Base-by-base conservation (phyloP, 2,797 vertebrate species). In the Rhyacichthys aspro region DNA sequence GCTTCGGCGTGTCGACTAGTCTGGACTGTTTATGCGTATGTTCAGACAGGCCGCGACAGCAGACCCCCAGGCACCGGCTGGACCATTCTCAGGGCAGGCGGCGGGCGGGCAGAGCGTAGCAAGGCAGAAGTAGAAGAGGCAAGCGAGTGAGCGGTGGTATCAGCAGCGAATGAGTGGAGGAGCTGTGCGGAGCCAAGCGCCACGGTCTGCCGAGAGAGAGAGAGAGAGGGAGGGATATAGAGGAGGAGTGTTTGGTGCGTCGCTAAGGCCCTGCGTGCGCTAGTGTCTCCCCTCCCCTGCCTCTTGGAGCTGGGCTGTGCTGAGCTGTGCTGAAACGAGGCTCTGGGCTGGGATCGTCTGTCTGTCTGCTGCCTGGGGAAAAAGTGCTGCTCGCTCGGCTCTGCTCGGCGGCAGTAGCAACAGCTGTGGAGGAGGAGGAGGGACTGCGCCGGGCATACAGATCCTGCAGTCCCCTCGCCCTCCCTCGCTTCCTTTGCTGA, bases 41-140 rank as follows among this genome's bases (percentile, higher is more conserved):
- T 87, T 92, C 91, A 93, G 90, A 92, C 88, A 90, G 92, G 90
- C 90, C 85, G 74, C 87, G 86, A 91, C 90, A 90, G 89, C 86
- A 92, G 90, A 92, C 89, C 91, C 92, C 86, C 90, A 86, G 91
- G 92, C 92, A 91, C 92, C 91, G 86, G 89, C 90, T 90, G 92
- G 92, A 92, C 91, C 92, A 92, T 92, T 89, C 88, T 91, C 79
- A 81, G 87, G 42, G 42, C 42, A 43, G 42, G 42, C 39, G 11
- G 88, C 87, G 83, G 87, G 79, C 76, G 74, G 80, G 80, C 82
- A 83, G 83, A 86, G 89, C 74, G 58, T 75, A 84, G 81, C 82
- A 70, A 88, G 83, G 82, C 82, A 86, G 89, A 87, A 75, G 79
- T 74, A 75, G 76, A 53, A 86, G 82, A 85, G 87, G 86, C 80